Percentiles rank a stretch among this genome's conserved stretches.
These are phyloP conservation scores for Orthosia cruda DNA, from an alignment of 2,888 invertebrate species.

Conservation along the genomic window DNA sequence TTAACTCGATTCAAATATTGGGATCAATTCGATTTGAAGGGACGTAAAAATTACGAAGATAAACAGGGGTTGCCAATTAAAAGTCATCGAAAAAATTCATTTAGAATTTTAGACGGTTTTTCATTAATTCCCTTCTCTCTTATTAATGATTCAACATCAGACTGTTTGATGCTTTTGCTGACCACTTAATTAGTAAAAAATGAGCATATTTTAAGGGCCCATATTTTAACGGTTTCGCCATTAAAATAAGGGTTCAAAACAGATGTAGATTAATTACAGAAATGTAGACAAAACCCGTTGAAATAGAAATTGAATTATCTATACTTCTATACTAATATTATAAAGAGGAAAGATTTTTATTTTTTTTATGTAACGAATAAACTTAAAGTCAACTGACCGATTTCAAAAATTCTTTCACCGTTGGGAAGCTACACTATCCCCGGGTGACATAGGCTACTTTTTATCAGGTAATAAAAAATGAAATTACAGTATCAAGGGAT, in stretches of 20 bases:
- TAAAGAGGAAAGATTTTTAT: no score
- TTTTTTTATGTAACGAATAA: no score
- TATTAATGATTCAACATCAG: no score
- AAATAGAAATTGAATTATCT: neutral
- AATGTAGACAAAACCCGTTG: neutral
- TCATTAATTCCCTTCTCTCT: no score
- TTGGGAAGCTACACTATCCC: no score
- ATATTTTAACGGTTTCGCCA: neutral
- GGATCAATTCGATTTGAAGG: conserved; percentile 62
- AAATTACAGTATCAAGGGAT: neutral
- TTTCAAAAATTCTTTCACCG: no score
- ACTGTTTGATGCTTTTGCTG: no score
- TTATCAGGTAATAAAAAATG: no score
- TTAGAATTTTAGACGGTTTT: neutral
- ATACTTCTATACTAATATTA: no score
- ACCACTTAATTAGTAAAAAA: no score
- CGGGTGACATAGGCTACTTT: no score
- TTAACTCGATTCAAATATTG: conserved; percentile 71
- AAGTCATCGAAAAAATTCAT: conserved; percentile 28
- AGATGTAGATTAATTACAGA: neutral
- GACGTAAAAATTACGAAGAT: conserved; percentile 54
- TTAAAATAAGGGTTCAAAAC: neutral
- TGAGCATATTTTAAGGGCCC: neutral
- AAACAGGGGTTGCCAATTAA: conserved; percentile 60
- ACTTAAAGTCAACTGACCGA: no score